These are phyloP conservation scores for Temnothorax unifasciatus DNA, from an alignment of 2,888 invertebrate species.

Conservation along the genomic window DNA sequence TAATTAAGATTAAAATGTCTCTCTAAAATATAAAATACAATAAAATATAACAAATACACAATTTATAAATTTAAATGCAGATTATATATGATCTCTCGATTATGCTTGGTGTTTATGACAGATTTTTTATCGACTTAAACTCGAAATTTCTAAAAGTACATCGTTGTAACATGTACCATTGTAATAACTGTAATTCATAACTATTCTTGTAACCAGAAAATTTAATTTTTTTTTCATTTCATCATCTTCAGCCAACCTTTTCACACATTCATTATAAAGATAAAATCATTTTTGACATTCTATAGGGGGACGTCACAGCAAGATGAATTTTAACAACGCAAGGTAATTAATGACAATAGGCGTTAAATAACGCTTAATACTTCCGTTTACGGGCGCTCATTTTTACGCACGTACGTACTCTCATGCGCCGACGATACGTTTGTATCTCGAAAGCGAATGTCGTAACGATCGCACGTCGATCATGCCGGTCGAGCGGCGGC, in stretches of 20 bases:
- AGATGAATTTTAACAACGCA: not conserved
- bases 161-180: not conserved
- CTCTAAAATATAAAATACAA: not conserved
- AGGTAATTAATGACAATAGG: not conserved
- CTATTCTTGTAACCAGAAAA: not conserved
- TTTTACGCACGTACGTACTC: not conserved
- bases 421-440: not conserved
- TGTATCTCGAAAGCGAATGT: conserved; percentile 41
- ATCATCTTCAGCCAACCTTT: not conserved
- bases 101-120: not conserved
- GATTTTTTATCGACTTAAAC: not conserved
- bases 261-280: not conserved
- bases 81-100: not conserved
- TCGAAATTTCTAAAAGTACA: not conserved
- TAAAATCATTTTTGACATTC: not conserved
- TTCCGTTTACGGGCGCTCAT: not conserved
- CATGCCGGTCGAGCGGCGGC: conserved; percentile 33
- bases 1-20: not conserved
- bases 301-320: too few species aligned
- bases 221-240: not conserved
- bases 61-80: not conserved
- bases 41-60: not conserved
- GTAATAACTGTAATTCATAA: not conserved
- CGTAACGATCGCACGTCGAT: conserved; percentile 35
- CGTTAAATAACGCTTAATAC: not conserved